Evolutionary conservation across 1,140 invertebrate species (phyloP).

Genomic region (Zaprionus nigranus): DNA sequence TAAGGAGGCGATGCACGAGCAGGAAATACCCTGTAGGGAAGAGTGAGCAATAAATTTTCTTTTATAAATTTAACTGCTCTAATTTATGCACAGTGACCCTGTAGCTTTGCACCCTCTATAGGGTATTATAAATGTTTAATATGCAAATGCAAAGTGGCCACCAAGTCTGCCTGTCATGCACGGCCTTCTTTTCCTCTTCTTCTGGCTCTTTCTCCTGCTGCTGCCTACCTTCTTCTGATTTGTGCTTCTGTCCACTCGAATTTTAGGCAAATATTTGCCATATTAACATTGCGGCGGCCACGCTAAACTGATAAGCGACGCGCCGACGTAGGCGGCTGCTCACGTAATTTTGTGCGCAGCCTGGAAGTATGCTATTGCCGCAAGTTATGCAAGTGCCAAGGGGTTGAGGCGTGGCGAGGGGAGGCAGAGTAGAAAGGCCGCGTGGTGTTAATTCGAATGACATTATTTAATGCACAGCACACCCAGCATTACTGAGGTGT

Average conservation of each 20-base stretch:
- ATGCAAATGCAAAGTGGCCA: slow-evolving; percentile 34
- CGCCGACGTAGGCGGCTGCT: slow-evolving; percentile 20
- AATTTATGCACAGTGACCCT: not conserved
- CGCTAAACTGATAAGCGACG: slow-evolving; percentile 49
- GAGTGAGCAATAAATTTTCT: not conserved
- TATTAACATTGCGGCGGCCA: slow-evolving; percentile 58
- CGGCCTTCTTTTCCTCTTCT: not conserved
- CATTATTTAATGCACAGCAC: slow-evolving; percentile 80
- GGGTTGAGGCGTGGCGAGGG: not conserved
- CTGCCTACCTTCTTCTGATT: slow-evolving; percentile 21
- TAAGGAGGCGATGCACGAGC: not conserved
- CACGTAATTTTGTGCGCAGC: slow-evolving; percentile 47
- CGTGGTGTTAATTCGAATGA: slow-evolving; percentile 76
- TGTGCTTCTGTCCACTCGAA: slow-evolving; percentile 49
- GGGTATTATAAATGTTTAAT: slow-evolving; percentile 30
- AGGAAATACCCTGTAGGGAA: slow-evolving; percentile 5
- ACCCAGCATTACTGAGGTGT: slow-evolving; percentile 37
- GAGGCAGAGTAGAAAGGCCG: not conserved
- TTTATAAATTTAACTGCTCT: not conserved
- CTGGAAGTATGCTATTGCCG: slow-evolving; percentile 56
- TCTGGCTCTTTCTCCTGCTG: not conserved
- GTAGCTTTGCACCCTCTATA: not conserved
- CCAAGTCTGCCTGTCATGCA: slow-evolving; percentile 27
- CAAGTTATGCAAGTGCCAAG: slow-evolving; percentile 70
- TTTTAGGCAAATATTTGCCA: slow-evolving; percentile 70